Conservation (phyloP, 2,888 invertebrate species). For the Cylindroiulus punctatus region DNA sequence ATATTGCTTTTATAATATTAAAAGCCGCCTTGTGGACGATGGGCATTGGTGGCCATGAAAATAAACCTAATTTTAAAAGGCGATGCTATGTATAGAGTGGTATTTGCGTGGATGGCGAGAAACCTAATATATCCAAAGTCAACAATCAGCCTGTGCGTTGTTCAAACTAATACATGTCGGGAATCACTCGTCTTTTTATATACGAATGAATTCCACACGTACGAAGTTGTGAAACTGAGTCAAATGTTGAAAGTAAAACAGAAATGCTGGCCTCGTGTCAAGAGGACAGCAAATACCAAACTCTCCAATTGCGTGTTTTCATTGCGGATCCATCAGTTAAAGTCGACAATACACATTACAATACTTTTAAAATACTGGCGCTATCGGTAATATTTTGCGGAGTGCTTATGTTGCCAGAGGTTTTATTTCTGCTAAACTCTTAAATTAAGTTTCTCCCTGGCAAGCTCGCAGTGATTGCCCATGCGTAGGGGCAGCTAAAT, state of each 20-base stretch:
- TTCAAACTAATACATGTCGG: neutral
- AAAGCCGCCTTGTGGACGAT: neutral
- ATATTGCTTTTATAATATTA: constrained; percentile 18
- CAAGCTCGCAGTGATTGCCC: too few species aligned
- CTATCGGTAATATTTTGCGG: too few species aligned
- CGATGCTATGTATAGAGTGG: neutral
- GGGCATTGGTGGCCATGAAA: neutral
- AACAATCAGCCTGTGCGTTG: neutral
- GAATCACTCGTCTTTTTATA: neutral
- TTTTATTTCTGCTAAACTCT: too few species aligned
- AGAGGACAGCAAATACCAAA: neutral
- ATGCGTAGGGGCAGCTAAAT: too few species aligned
- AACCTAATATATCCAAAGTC: neutral
- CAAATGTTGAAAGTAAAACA: neutral
- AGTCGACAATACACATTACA: too few species aligned
- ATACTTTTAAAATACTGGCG: too few species aligned
- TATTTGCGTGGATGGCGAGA: neutral
- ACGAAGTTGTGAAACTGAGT: neutral
- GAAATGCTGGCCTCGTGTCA: neutral
- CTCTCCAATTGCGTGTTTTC: neutral
- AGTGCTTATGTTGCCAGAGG: too few species aligned
- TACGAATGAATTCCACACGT: neutral
- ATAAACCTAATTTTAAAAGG: neutral
- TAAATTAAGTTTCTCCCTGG: too few species aligned
- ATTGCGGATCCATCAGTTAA: neutral